These are phyloP conservation scores for Drosophila mimica DNA, from an alignment of 2,888 invertebrate species.

Conservation along the genomic window DNA sequence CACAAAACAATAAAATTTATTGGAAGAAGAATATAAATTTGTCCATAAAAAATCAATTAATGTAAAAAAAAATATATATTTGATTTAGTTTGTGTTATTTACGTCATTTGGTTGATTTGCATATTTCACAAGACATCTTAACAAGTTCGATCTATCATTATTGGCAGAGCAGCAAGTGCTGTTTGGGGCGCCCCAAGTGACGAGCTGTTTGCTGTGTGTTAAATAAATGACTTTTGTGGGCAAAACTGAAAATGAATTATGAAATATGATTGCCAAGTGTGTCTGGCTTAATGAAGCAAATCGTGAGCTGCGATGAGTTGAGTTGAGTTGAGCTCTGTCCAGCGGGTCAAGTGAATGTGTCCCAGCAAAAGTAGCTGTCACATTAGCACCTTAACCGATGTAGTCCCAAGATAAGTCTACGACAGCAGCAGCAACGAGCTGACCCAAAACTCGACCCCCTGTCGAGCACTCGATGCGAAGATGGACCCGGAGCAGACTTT, in stretches of 20 bases:
- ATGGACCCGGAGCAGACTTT: conserved; percentile 9
- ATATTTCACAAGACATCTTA: conserved; percentile 13
- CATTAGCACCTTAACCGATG: conserved; percentile 78
- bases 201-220: conserved; percentile 34
- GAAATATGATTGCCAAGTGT: conserved; percentile 63
- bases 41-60: background rate
- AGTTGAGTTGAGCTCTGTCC: conserved; percentile 8
- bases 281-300: conserved; percentile 62
- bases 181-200: conserved; percentile 40
- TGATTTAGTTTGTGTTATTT: background rate
- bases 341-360: conserved; percentile 31
- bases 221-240: conserved; percentile 62
- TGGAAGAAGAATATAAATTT: background rate
- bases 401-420: conserved; percentile 78
- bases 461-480: conserved; percentile 40
- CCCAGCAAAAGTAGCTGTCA: conserved; percentile 75
- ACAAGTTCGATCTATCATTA: conserved; percentile 14
- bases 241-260: conserved; percentile 67
- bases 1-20: background rate
- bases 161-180: conserved; percentile 9
- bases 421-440: conserved; percentile 47
- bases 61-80: background rate
- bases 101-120: conserved; percentile 3
- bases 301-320: conserved; percentile 16
- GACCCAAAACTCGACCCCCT: conserved; percentile 57